phyloP scores from a whole-genome alignment of 1,140 invertebrate species.

The Heterodera carotae region DNA sequence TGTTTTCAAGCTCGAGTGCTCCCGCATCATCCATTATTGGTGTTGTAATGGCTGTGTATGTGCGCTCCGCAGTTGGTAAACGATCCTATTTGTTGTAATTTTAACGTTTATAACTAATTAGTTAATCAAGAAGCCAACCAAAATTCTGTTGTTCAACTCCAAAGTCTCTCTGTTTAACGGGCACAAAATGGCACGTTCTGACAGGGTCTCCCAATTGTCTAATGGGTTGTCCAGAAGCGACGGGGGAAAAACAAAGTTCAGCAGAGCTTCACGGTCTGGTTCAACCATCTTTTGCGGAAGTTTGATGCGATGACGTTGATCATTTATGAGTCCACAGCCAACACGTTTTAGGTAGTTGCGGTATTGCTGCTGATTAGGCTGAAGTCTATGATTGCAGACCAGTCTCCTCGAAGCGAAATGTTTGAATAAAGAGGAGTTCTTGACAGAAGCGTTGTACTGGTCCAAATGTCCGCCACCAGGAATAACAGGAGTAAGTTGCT shows the following conservation, averaged over 20 bases:
- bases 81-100: neutral
- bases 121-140: neutral
- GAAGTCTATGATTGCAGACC: neutral
- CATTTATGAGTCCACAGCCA: neutral
- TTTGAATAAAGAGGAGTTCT: neutral
- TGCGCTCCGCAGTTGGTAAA: neutral
- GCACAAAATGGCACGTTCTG: neutral
- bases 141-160: neutral
- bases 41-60: neutral
- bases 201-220: neutral
- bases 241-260: neutral
- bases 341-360: constrained; percentile 1
- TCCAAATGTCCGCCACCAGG: too few relatives aligned
- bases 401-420: neutral
- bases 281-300: neutral
- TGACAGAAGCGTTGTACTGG: too few relatives aligned
- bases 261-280: neutral
- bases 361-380: neutral
- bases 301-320: neutral
- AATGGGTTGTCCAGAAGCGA: neutral
- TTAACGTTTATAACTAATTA: neutral
- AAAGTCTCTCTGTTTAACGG: neutral
- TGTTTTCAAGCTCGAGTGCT: neutral
- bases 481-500: neutral
- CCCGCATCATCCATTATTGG: neutral